phyloP scores from a whole-genome alignment of 2,888 invertebrate genomes.

The Caradrina clavipalpis region DNA sequence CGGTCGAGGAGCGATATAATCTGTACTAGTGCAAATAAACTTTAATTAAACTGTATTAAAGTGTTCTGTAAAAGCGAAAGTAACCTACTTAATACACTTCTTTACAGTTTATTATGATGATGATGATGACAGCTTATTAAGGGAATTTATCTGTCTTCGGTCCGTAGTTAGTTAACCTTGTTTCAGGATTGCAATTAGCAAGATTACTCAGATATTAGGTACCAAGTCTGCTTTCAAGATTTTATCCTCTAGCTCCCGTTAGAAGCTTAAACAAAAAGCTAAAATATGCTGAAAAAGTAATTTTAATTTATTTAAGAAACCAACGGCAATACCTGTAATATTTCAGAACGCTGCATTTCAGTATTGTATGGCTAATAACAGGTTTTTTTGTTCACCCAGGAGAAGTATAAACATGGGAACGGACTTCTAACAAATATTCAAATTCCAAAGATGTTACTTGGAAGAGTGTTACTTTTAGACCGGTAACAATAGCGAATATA shows the following conservation, averaged over 20 bases:
- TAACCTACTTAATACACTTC: background rate
- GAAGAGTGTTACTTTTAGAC: background rate
- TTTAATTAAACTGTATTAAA: background rate
- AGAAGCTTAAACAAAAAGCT: background rate
- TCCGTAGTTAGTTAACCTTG: background rate
- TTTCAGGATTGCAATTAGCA: background rate
- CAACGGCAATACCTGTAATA: too few relatives aligned
- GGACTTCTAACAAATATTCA: too few relatives aligned
- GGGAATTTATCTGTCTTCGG: background rate
- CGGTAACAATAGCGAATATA: background rate
- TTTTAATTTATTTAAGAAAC: too few relatives aligned
- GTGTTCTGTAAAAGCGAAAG: conserved; percentile 2
- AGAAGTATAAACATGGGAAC: too few relatives aligned
- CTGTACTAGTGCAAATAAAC: background rate
- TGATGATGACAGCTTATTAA: background rate
- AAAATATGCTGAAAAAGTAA: background rate
- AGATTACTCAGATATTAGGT: background rate
- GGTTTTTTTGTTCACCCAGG: too few relatives aligned
- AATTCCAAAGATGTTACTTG: background rate
- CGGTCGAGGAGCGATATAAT: conserved; percentile 24
- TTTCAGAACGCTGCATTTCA: too few relatives aligned
- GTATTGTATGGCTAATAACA: too few relatives aligned
- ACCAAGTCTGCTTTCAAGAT: background rate
- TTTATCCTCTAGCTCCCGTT: background rate
- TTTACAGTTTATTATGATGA: conserved; percentile 2